phyloP scores from a whole-genome alignment of 2,797 vertebrate genomes.

The Knipowitschia caucasica region DNA sequence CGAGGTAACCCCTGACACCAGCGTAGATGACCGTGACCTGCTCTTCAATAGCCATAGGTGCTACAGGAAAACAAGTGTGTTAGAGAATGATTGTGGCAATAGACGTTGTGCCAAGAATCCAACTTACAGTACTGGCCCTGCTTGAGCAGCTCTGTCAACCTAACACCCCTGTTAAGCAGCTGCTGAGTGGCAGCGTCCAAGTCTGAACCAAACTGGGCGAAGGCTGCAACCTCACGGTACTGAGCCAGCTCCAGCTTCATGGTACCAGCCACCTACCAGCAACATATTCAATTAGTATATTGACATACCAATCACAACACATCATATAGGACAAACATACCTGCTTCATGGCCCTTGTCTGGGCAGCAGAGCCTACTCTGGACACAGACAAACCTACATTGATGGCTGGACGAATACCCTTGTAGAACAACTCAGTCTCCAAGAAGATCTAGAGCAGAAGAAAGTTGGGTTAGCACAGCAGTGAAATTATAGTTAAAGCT shows the following conservation, averaged over 20 bases:
- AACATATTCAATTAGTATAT: background rate
- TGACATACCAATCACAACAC: background rate
- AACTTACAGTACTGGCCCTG: conserved; percentile 92
- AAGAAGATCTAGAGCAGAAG: conserved; percentile 86
- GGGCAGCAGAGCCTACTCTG: conserved; percentile 96
- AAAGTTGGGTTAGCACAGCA: background rate
- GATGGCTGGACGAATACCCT: conserved; percentile 97
- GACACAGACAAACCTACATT: conserved; percentile 98
- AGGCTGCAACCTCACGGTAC: conserved; percentile 96
- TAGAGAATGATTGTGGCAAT: background rate
- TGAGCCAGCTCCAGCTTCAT: conserved; percentile 98
- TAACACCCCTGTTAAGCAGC: conserved; percentile 93
- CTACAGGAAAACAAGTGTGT: conserved; percentile 44
- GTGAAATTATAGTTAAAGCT: background rate
- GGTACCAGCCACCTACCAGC: conserved; percentile 90
- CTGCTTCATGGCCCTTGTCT: conserved; percentile 99
- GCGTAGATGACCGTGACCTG: conserved; percentile 97
- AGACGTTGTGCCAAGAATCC: background rate
- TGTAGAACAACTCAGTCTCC: conserved; percentile 99
- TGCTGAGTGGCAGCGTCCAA: conserved; percentile 97
- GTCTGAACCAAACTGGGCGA: conserved; percentile 96
- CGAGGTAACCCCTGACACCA: conserved; percentile 92
- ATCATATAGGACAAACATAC: conserved; percentile 53
- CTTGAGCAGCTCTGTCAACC: conserved; percentile 95
- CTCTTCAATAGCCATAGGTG: conserved; percentile 98